These are phyloP conservation scores for Orchesella flavescens DNA, from an alignment of 2,888 invertebrate genomes.

Conservation along the genomic window DNA sequence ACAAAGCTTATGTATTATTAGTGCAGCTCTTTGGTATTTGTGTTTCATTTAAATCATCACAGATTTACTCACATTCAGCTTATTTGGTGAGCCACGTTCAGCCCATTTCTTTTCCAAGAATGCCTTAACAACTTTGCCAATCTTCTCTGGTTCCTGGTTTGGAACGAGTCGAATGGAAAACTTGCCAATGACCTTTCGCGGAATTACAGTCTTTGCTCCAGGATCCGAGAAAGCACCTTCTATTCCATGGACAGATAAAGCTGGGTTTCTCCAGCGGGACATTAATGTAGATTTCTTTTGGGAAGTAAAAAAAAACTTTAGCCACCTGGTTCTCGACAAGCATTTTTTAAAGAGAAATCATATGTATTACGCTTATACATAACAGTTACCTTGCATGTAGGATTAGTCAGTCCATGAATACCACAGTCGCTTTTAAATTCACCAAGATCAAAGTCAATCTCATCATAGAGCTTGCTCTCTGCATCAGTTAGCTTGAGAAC, in stretches of 20 bases:
- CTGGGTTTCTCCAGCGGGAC: conserved; percentile 96
- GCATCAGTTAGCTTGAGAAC: conserved; percentile 83
- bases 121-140: conserved; percentile 85
- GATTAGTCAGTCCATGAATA: conserved; percentile 58
- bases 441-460: conserved; percentile 82
- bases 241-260: conserved; percentile 95
- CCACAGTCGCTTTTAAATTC: conserved; percentile 63
- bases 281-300: conserved; percentile 81
- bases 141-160: conserved; percentile 84
- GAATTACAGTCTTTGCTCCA: conserved; percentile 96
- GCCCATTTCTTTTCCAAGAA: conserved; percentile 86
- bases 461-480: conserved; percentile 84
- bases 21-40: not conserved
- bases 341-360: too few relatives aligned
- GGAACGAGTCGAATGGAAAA: conserved; percentile 98
- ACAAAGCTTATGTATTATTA: not conserved
- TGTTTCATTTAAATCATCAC: not conserved
- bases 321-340: too few relatives aligned
- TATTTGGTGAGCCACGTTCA: conserved; percentile 88
- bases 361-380: too few relatives aligned
- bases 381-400: conserved; percentile 60
- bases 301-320: not conserved
- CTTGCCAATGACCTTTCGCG: conserved; percentile 93
- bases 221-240: conserved; percentile 94
- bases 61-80: conserved; percentile 80